Conservation (phyloP, 1,140 invertebrate species). For the Oryctes rhinoceros region DNA sequence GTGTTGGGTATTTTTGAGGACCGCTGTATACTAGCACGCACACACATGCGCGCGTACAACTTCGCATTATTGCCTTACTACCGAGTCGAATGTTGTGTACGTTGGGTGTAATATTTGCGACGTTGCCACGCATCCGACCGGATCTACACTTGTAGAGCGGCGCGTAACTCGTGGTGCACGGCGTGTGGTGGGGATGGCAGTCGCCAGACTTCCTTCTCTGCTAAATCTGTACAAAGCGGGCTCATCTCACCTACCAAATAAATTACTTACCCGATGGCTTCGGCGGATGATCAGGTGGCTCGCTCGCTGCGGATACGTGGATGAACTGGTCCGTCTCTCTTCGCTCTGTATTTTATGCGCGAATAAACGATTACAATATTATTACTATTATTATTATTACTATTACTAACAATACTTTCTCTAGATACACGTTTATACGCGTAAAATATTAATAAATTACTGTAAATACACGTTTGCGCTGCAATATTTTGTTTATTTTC, state of each 20-base stretch:
- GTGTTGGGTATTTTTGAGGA: not conserved
- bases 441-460: too few relatives aligned
- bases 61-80: constrained; percentile 28
- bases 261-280: constrained; percentile 34
- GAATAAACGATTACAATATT: not conserved
- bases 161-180: constrained; percentile 28
- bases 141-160: constrained; percentile 53
- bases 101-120: constrained; percentile 41
- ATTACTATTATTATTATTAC: not conserved
- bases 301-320: not conserved
- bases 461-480: too few relatives aligned
- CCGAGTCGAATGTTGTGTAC: constrained; percentile 1
- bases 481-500: too few relatives aligned
- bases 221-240: constrained; percentile 41
- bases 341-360: not conserved
- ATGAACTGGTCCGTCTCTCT: too few relatives aligned
- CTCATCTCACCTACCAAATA: constrained; percentile 38
- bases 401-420: not conserved
- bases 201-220: constrained; percentile 44
- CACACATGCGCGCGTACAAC: constrained; percentile 29
- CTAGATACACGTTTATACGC: too few relatives aligned
- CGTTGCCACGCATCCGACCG: constrained; percentile 50
- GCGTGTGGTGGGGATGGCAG: constrained; percentile 36
- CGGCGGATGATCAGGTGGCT: constrained; percentile 38
- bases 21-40: not conserved